A percentile compares a stretch with the other conserved stretches of the same genome.
These are phyloP conservation scores for Phenganax stokvisi DNA, from an alignment of 92 coral and sea anemone genomes.

Conservation along the genomic window DNA sequence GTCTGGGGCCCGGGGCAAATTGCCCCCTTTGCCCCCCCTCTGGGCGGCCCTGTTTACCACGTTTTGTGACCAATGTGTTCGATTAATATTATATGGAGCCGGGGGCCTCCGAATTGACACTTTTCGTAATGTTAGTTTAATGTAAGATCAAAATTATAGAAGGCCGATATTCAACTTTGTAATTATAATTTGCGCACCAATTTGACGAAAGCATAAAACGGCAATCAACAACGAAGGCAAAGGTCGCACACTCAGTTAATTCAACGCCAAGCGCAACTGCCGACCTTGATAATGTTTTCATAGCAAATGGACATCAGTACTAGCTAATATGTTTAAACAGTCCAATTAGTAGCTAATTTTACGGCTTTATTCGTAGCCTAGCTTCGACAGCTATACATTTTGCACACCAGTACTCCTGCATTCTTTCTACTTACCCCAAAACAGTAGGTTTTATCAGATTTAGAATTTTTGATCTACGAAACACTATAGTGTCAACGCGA, in stretches of 20 bases:
- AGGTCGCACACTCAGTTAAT: background rate
- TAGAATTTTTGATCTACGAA: background rate
- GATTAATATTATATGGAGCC: too few relatives aligned
- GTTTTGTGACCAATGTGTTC: too few relatives aligned
- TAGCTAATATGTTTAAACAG: background rate
- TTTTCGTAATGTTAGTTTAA: background rate
- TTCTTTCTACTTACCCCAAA: constrained; percentile 11
- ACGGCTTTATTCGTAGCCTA: background rate
- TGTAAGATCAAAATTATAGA: background rate
- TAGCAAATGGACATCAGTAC: background rate
- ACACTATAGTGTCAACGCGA: background rate
- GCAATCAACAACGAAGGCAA: background rate
- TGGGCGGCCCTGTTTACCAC: too few relatives aligned
- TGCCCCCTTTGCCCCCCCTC: too few relatives aligned
- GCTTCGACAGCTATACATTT: background rate
- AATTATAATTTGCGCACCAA: background rate
- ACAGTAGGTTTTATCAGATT: background rate
- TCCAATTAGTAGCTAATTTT: background rate
- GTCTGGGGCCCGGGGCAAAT: too few relatives aligned
- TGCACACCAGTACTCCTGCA: background rate
- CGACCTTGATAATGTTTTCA: background rate
- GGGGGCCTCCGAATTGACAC: too few relatives aligned
- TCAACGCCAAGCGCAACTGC: background rate
- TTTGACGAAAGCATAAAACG: constrained; percentile 7
- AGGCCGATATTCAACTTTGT: background rate